phyloP scores from a whole-genome alignment of 2,888 invertebrate species.

The Heliconius charithonia region DNA sequence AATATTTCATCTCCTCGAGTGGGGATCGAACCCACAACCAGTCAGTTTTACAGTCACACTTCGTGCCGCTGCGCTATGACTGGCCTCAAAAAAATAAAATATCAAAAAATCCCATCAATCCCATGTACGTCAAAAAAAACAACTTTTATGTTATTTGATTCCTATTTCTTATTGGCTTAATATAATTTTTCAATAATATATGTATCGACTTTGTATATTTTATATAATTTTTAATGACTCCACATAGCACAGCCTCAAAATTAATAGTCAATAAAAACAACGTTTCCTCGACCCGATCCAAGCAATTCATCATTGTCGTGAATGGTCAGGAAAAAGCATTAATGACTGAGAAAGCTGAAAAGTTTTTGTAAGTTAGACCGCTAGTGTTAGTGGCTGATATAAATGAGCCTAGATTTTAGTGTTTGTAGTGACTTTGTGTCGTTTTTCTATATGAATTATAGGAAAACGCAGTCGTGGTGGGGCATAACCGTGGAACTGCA shows the following conservation, averaged over 20 bases:
- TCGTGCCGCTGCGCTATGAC: too few species aligned
- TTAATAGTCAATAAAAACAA: conserved; percentile 30
- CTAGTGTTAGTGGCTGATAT: conserved; percentile 33
- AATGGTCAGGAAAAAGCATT: conserved; percentile 51
- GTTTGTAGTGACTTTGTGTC: background rate
- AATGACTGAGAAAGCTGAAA: conserved; percentile 42
- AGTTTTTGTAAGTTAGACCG: conserved; percentile 43
- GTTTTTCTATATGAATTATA: background rate
- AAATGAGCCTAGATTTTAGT: conserved; percentile 39
- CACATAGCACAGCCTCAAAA: background rate
- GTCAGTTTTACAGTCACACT: too few species aligned
- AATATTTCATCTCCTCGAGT: too few species aligned
- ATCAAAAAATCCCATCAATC: too few species aligned
- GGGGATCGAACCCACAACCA: too few species aligned
- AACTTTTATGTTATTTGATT: too few species aligned
- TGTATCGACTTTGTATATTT: too few species aligned
- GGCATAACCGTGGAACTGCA: background rate
- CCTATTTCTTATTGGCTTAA: too few species aligned
- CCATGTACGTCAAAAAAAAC: too few species aligned
- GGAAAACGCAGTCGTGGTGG: background rate
- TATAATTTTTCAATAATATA: too few species aligned
- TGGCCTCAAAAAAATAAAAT: too few species aligned
- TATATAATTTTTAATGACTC: too few species aligned
- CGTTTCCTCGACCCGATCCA: conserved; percentile 32
- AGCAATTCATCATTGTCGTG: conserved; percentile 51